These are phyloP conservation scores for Cyanistes caeruleus DNA, from an alignment of 2,113 vertebrate species.

Conservation along the genomic window DNA sequence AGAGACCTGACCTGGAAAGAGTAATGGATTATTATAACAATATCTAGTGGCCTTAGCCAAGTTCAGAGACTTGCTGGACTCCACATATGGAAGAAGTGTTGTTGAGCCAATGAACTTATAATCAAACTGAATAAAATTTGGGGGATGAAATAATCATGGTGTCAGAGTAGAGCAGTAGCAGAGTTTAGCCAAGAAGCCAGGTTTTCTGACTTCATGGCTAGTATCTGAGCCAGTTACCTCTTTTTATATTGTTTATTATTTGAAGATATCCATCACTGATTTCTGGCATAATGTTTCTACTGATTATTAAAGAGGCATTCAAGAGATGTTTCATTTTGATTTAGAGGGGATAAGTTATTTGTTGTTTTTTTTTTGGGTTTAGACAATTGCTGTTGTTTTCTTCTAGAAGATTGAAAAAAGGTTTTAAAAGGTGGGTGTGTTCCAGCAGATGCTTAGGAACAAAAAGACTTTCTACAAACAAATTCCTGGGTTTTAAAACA, in stretches of 20 bases:
- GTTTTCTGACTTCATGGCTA: not conserved
- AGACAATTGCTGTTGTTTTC: not conserved
- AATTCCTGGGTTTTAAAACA: not conserved
- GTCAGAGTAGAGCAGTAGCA: not conserved
- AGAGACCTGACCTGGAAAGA: not conserved
- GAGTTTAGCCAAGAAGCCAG: not conserved
- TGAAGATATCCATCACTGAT: too few relatives aligned
- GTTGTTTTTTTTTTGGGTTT: not conserved
- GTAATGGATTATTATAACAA: not conserved
- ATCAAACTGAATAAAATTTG: not conserved
- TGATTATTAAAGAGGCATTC: not conserved
- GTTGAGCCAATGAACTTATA: not conserved
- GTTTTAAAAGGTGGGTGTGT: not conserved
- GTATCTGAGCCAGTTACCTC: fast-evolving
- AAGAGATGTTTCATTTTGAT: not conserved
- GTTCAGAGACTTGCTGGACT: not conserved
- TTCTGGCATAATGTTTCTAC: not conserved
- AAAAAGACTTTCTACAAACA: not conserved
- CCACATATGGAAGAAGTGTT: not conserved
- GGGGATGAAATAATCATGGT: not conserved
- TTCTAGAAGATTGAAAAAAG: not conserved
- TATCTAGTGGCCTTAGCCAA: not conserved
- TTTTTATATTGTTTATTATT: not conserved
- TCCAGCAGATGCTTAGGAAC: not conserved
- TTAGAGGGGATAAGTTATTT: not conserved